A percentile compares a stretch with the other conserved stretches of the same genome.
phyloP scores from a whole-genome alignment of 2,888 invertebrate species.

The Callyntrura sp. region DNA sequence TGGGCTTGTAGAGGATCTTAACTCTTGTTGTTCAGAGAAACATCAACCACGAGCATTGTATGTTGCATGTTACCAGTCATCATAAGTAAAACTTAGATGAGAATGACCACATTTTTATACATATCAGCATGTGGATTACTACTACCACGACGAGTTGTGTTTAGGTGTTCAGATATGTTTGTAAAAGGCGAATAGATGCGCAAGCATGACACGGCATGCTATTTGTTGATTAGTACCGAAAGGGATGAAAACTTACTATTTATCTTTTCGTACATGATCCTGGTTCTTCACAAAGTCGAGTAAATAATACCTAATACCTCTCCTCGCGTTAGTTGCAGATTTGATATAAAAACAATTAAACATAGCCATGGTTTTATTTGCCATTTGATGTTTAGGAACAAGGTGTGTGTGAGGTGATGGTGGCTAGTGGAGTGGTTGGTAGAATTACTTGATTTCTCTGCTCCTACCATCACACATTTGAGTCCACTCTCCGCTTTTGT shows the following conservation, averaged over 20 bases:
- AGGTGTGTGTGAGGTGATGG: neutral
- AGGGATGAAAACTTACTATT: constrained; percentile 20
- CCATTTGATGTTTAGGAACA: neutral
- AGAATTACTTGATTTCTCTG: neutral
- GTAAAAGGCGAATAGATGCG: no score
- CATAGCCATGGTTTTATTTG: constrained; percentile 36
- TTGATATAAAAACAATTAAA: constrained; percentile 44
- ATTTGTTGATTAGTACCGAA: neutral
- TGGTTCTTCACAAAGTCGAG: neutral
- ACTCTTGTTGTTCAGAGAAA: constrained; percentile 5
- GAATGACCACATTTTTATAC: neutral
- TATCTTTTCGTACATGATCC: neutral
- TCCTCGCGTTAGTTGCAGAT: neutral
- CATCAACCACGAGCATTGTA: neutral
- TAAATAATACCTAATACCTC: neutral
- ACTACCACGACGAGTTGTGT: neutral
- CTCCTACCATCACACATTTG: neutral
- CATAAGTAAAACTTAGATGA: neutral
- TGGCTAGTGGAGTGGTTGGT: neutral
- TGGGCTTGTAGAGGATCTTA: constrained; percentile 41
- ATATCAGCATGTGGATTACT: neutral
- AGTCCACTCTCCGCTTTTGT: no score
- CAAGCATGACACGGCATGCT: neutral
- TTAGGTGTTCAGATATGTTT: no score
- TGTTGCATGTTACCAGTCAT: neutral